phyloP scores from a whole-genome alignment of 2,797 vertebrate species.

The Benthosema pterotum region DNA sequence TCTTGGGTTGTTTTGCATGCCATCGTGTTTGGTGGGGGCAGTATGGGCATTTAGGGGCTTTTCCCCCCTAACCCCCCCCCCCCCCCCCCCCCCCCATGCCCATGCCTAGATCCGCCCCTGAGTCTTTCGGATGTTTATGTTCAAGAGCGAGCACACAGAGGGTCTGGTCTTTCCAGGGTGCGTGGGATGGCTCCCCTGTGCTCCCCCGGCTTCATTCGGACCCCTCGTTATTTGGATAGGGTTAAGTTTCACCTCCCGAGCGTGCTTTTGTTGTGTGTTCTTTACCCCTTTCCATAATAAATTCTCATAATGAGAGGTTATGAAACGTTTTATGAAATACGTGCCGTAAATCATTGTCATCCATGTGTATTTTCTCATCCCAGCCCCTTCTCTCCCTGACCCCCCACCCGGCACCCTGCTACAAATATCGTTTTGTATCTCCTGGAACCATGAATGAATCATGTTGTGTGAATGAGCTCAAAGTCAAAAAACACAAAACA shows the following conservation, averaged over 20 bases:
- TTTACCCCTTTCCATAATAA: conserved; percentile 30
- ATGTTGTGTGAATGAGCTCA: not conserved
- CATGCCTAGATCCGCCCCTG: too few species aligned
- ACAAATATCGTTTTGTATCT: not conserved
- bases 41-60: too few species aligned
- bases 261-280: conserved; percentile 36
- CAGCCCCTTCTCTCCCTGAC: not conserved
- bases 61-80: too few species aligned
- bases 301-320: conserved; percentile 24
- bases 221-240: conserved; percentile 39
- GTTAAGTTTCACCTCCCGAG: conserved; percentile 46
- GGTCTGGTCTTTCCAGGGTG: conserved; percentile 11
- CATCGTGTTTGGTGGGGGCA: too few species aligned
- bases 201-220: conserved; percentile 32
- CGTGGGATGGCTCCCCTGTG: conserved; percentile 33
- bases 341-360: conserved; percentile 19
- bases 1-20: too few species aligned
- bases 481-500: conserved; percentile 20
- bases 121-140: conserved; percentile 45
- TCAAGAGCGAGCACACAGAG: conserved; percentile 27
- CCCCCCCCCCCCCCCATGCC: too few species aligned
- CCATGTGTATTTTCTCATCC: not conserved
- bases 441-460: conserved; percentile 19
- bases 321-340: conserved; percentile 20
- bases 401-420: not conserved